Base-by-base conservation (phyloP, 2,888 invertebrate genomes). In the Orchestes rusci region DNA sequence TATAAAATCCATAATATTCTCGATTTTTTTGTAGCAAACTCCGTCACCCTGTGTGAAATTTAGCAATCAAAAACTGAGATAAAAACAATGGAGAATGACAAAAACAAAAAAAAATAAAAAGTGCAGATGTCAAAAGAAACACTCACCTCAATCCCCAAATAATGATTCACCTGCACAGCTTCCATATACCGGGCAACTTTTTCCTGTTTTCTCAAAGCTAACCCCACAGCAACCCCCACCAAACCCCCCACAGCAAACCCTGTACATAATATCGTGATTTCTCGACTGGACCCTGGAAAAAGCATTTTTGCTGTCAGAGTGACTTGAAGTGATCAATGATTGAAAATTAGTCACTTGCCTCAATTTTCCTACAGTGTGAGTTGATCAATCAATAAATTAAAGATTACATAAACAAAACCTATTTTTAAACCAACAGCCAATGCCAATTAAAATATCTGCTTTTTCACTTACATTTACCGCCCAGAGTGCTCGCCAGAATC, bases 131-230 rank as follows among this genome's bases (percentile, higher is more conserved):
- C n/a, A n/a, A n/a, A n/a, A n/a, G n/a, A n/a, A n/a, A n/a, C n/a
- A 44, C 48, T 43, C 66, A 73, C 73, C 64, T 73, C 71, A 32
- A 64, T 56, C 50, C 72, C 73, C 43, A 65, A 58, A 55, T 70
- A 72, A 53, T 65, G 63, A 48, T 65, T 66, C 51, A 72, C 71
- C 53, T 71, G 68, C 18, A 73, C 56, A 20, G 73, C 70, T 62
- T 69, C 70, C 69, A 73, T 72, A 48, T 69, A 67, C 44, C 69
- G 64, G 38, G 65, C 51, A 45, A 67, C 58, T 31, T 57, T 57
- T 28, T 64, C 52, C 27, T 50, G 52, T 52, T 58, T 59, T 33
- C 59, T 59, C 57, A 68, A 59, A 46, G 65, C 62, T 19, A 65
- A 36, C 3, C 69, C 69, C 36, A 70, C 56, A 42, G 60, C 62